phyloP scores from a whole-genome alignment of 2,888 invertebrate species.

The Pristionchus fissidentatus region DNA sequence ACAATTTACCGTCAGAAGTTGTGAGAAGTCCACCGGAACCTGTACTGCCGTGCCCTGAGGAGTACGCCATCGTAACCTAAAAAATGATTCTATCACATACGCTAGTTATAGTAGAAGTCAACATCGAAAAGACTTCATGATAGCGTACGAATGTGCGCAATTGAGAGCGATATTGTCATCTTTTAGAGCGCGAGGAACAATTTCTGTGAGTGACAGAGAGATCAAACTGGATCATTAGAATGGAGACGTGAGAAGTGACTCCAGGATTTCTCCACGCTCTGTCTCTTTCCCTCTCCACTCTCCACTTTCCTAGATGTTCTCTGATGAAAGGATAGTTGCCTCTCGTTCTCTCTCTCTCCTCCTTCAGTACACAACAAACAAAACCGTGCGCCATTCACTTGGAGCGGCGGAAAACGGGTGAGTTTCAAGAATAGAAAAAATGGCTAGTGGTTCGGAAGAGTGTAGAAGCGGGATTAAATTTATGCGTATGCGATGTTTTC shows the following conservation, averaged over 20 bases:
- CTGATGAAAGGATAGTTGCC: conserved; percentile 13
- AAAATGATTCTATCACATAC: too few relatives aligned
- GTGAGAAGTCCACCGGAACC: conserved; percentile 20
- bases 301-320: not conserved
- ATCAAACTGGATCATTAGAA: not conserved
- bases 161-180: not conserved
- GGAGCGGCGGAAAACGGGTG: conserved; percentile 1
- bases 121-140: too few relatives aligned
- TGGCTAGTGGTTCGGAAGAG: not conserved
- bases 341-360: conserved; percentile 15
- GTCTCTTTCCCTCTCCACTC: conserved; percentile 3
- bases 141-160: too few relatives aligned
- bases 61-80: conserved; percentile 44
- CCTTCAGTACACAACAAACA: conserved; percentile 38
- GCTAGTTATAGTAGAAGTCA: too few relatives aligned
- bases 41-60: conserved; percentile 21
- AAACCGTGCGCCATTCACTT: conserved; percentile 35
- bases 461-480: too few relatives aligned
- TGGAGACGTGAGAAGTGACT: conserved; percentile 26
- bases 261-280: conserved; percentile 9
- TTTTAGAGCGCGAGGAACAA: not conserved
- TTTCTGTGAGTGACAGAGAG: not conserved
- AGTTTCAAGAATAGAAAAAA: not conserved
- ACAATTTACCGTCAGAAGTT: not conserved
- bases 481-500: conserved; percentile 7